Evolutionary conservation across 92 coral and sea anemone species (phyloP), one percentile per base, ranked within the genome.

Genomic region (Epizoanthus fatuus): DNA sequence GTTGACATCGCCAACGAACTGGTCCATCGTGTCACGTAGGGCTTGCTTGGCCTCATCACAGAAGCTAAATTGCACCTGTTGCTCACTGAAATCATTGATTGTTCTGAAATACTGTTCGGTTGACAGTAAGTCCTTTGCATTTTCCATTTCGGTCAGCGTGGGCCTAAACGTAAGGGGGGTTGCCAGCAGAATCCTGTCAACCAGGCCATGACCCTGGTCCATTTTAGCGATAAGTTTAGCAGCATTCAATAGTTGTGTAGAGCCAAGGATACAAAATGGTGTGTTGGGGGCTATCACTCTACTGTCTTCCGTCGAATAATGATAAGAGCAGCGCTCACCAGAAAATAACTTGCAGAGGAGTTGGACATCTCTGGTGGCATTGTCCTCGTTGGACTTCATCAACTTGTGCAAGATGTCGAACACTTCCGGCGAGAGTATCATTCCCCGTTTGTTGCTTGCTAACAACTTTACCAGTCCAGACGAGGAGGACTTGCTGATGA

Each of bases 141-240:
- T 20, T 16, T 87, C 87, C 82, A 88, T 88, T 74, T 88, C 66
- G 10, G 87, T 25, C 14, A 74, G 84, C 10, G 84, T 86, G 13
- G 88, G 91, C 15, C 88, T 4, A n/a, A 62, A 71, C 42, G 86
- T 89, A 39, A 91, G 67, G n/a, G 92, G 91, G 32, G 78, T 73
- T 29, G 94, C 64, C 47, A 91, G 69, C 17, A 87, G 89, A 51
- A 90, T n/a, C 52, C 91, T 74, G 73, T 87, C 87, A 7, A 91
- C 72, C 45, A 87, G 75, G 47, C 87, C 89, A 63, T 87, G 94
- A 7, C 89, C 86, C 20, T 91, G 91, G 81, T 83, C 90, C 94
- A 88, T 88, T 70, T 80, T 66, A 15, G 92, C 90, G 60, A 91
- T 84, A 9, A 88, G 53, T 59, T 91, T 86, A 5, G 91, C 86